Percentiles rank a stretch among this genome's conserved stretches.
phyloP scores from a whole-genome alignment of 2,888 invertebrate species.

The Apoda limacodes region DNA sequence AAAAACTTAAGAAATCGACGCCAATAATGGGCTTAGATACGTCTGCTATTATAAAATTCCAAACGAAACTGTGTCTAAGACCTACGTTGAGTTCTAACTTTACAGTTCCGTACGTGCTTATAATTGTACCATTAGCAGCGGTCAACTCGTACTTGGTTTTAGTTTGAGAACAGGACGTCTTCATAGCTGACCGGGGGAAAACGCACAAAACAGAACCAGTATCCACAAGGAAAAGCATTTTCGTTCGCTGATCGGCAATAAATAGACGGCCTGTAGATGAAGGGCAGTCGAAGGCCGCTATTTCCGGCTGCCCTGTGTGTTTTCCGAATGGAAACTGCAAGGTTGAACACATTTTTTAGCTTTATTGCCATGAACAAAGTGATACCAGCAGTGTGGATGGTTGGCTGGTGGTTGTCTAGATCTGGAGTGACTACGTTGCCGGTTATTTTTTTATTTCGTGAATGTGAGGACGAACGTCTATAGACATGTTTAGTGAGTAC shows the following conservation, averaged over 20 bases:
- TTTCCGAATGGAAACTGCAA: slow-evolving; percentile 15
- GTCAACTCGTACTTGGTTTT: slow-evolving; percentile 21
- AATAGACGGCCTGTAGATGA: slow-evolving; percentile 21
- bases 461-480: background rate
- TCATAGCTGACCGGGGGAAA: slow-evolving; percentile 14
- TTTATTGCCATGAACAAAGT: slow-evolving; percentile 8
- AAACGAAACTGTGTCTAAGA: slow-evolving; percentile 20
- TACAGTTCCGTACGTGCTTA: slow-evolving; percentile 19
- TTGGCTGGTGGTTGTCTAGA: slow-evolving; percentile 8
- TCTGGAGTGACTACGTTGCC: slow-evolving; percentile 2
- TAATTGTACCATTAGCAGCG: slow-evolving; percentile 29
- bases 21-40: slow-evolving; percentile 31
- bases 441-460: background rate
- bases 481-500: background rate
- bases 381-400: slow-evolving; percentile 10
- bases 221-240: slow-evolving; percentile 19
- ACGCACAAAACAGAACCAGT: slow-evolving; percentile 20
- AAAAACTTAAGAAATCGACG: slow-evolving; percentile 31
- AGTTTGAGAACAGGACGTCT: slow-evolving; percentile 7
- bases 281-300: slow-evolving; percentile 21
- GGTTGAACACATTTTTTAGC: too few relatives aligned
- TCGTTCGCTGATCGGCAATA: slow-evolving; percentile 18
- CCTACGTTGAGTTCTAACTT: slow-evolving; percentile 13
- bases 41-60: slow-evolving; percentile 30
- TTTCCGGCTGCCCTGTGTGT: slow-evolving; percentile 16